Base-by-base conservation (phyloP, 2,888 invertebrate genomes). In the Temnothorax rugatulus region DNA sequence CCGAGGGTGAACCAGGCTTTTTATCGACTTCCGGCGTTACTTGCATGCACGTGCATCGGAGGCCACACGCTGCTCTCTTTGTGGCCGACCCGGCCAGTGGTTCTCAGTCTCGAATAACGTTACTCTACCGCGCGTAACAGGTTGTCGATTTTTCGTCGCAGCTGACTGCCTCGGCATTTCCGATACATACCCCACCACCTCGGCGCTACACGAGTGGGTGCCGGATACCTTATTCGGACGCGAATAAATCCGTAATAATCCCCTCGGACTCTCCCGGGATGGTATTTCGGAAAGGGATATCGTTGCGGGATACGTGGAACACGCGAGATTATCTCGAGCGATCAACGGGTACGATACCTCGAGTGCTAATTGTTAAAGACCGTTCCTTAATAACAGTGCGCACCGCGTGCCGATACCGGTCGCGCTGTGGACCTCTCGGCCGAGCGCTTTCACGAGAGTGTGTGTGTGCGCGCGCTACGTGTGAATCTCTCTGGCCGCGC, bases 21-120 rank as follows among this genome's bases (percentile, higher is more conserved):
- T 94, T 94, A 94, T 94, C 94, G 94, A 94, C 95, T 95, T 95
- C 95, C 95, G 95, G 92, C 93, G 93, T 93, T 93, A 92, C 92
- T 92, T 91, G 91, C 92, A 93, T 93, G 94, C 94, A 94, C 95
- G 94, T 94, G 94, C 94, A 94, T 87, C 86, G 83, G 85, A 89
- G 83, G 87, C 88, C 89, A 90, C 90, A 66, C 66, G 90, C 88
- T 89, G 92, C 91, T 93, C 93, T 91, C 93, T 94, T 94, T 93
- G 93, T 92, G 90, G 82, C 90, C 34, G 34, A 5, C 9, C 18
- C 85, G 82, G 85, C 92, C 92, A 93, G 94, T 87, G 93, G 90
- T 90, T 94, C 94, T 94, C 94, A 93, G 90, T 75, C 13, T 4
- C 73, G 44, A 34, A 18, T 9, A 66, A 47, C 44, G 59, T 47